Percentiles rank a stretch among this genome's conserved stretches.
Evolutionary conservation across 2,113 vertebrate species (phyloP).

Genomic region (Limanda limanda): DNA sequence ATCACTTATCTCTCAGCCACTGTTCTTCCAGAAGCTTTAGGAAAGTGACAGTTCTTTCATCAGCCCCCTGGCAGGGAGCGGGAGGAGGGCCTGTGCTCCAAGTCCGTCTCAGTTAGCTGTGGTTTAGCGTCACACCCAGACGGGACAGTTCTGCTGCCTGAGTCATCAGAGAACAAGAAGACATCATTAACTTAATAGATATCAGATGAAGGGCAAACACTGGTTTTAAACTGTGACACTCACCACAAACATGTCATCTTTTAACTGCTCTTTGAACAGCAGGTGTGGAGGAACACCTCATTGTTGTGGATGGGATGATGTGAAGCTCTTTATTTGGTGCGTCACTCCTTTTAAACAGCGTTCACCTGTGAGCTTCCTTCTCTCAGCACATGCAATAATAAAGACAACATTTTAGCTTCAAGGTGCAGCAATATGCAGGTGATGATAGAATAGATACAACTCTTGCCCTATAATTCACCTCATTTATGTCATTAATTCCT

Average conservation of each 20-base stretch:
- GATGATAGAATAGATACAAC: constrained; percentile 67
- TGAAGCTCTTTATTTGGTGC: constrained; percentile 14
- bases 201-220: constrained; percentile 42
- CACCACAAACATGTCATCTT: constrained; percentile 14
- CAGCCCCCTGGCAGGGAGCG: constrained; percentile 51
- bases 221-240: constrained; percentile 26
- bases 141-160: background rate
- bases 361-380: constrained; percentile 55
- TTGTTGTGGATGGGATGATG: constrained; percentile 21
- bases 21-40: constrained; percentile 29
- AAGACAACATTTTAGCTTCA: constrained; percentile 39
- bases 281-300: constrained; percentile 25
- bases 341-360: constrained; percentile 2
- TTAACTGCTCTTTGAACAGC: constrained; percentile 21
- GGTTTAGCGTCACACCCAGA: constrained; percentile 11
- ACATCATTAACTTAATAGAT: constrained; percentile 66
- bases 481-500: constrained; percentile 53
- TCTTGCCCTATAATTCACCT: constrained; percentile 52
- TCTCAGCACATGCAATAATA: constrained; percentile 58
- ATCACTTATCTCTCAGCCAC: constrained; percentile 37
- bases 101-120: background rate
- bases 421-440: constrained; percentile 49
- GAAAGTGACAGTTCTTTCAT: constrained; percentile 71
- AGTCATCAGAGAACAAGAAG: constrained; percentile 37
- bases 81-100: constrained; percentile 9